These are phyloP conservation scores for Vicugna pacos DNA, from an alignment of 2,113 vertebrate species.

Conservation along the genomic window DNA sequence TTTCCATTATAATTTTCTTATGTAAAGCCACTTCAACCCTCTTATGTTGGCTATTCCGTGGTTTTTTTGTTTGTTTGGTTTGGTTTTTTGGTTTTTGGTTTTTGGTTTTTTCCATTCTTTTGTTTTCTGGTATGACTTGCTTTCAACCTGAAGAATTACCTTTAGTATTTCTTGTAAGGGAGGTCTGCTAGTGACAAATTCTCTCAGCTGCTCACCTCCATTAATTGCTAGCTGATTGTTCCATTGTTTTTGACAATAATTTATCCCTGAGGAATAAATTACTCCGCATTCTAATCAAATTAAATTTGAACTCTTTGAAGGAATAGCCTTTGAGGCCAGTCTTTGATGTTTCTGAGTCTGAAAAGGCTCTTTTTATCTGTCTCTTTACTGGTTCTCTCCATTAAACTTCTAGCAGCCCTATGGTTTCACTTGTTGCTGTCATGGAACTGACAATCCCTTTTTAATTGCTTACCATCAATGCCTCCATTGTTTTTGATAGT, in stretches of 20 bases:
- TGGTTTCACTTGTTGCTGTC: neutral
- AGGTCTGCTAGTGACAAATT: neutral
- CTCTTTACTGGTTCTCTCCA: neutral
- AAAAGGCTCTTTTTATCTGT: neutral
- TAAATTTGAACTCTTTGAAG: constrained; percentile 30
- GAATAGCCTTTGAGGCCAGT: neutral
- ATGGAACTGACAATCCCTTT: neutral
- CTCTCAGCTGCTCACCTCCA: neutral
- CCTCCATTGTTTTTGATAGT: neutral
- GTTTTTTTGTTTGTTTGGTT: neutral
- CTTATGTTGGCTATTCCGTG: neutral
- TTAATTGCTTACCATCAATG: neutral
- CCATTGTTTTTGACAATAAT: constrained; percentile 33
- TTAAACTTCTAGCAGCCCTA: neutral
- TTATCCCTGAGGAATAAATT: neutral
- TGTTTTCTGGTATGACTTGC: neutral
- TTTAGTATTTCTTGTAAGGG: neutral
- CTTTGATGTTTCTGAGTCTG: neutral
- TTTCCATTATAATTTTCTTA: neutral
- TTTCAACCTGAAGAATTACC: neutral
- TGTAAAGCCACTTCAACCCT: neutral
- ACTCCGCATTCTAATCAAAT: constrained; percentile 11
- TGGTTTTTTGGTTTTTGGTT: too few species aligned
- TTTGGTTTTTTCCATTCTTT: neutral
- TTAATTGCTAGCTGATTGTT: neutral